Evolutionary conservation across 2,888 invertebrate genomes (phyloP), one percentile per base, ranked within the genome.

Genomic region (Boloria euphrosyne): DNA sequence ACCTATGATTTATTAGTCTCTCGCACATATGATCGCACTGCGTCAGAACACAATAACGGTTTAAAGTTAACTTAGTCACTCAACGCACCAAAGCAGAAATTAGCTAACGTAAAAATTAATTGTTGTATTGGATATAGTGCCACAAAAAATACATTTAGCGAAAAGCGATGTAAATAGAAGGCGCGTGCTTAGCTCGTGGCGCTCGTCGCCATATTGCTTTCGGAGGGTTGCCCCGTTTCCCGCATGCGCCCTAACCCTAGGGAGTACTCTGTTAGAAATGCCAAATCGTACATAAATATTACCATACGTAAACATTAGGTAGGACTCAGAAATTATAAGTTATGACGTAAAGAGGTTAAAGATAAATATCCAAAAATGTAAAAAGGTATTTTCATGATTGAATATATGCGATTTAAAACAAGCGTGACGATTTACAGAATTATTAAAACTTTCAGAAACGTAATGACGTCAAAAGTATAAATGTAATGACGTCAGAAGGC

Each of bases 131-230:
- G n/a, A 38, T 16, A 16, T 17, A 52, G 57, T 57, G 57, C 68
- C 51, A 44, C 52, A 68, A 60, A 62, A 62, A 62, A 68, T 62
- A 58, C 58, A 59, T 62, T 65, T 57, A 70, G 76, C 67, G 66
- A 59, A 71, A 73, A 70, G 69, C 68, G 68, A 68, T 81, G 81
- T 83, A 84, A 87, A 87, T 83, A 87, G 72, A 78, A 73, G 77
- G 80, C 85, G 89, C 90, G 91, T 90, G 90, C 81, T 85, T 76
- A 77, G 80, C 81, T 84, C 80, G 81, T 87, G 90, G 89, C 90
- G 89, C 80, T 75, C 82, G 83, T 70, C 90, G 91, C 91, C 91
- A 91, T 91, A 90, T 91, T 91, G 90, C 83, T 85, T 85, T 76
- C 78, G 78, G 81, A 79, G 89, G 89, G 88, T 80, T 80, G 82